Evolutionary conservation across 1,140 invertebrate genomes (phyloP).

Genomic region (Drosophila simulans): DNA sequence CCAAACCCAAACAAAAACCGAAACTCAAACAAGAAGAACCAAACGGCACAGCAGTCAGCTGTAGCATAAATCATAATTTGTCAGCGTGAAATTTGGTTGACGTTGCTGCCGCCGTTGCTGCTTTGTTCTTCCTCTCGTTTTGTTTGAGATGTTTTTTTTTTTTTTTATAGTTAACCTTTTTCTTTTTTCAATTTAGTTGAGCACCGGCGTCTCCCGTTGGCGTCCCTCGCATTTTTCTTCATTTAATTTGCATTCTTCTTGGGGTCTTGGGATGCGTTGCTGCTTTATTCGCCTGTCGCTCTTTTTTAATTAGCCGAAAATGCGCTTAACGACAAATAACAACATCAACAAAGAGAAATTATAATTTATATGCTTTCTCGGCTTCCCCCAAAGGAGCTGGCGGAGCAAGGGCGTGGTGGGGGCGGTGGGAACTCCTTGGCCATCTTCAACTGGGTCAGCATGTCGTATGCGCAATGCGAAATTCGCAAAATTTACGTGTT

Average conservation of each 20-base stretch:
- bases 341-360: slow-evolving; percentile 67
- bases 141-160: slow-evolving; percentile 34
- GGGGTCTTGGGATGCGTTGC: slow-evolving; percentile 24
- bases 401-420: no score
- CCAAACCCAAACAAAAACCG: slow-evolving; percentile 5
- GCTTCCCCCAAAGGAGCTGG: background rate
- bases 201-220: background rate
- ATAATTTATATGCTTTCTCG: slow-evolving; percentile 49
- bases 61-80: slow-evolving; percentile 77
- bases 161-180: slow-evolving; percentile 12
- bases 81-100: slow-evolving; percentile 65
- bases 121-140: slow-evolving; percentile 50
- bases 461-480: slow-evolving; percentile 68
- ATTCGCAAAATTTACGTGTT: slow-evolving; percentile 9
- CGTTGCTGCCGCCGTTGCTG: slow-evolving; percentile 27
- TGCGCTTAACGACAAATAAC: slow-evolving; percentile 76
- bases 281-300: slow-evolving; percentile 57
- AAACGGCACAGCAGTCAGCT: slow-evolving; percentile 39
- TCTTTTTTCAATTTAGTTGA: slow-evolving; percentile 59
- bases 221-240: slow-evolving; percentile 62
- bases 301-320: slow-evolving; percentile 78
- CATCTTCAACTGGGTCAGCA: slow-evolving; percentile 59
- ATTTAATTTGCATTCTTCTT: slow-evolving; percentile 75
- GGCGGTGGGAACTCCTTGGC: background rate
- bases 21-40: slow-evolving; percentile 27